Evolutionary conservation across 2,888 invertebrate genomes (phyloP), one percentile per base, ranked within the genome.

Genomic region (Diarsia mendica): DNA sequence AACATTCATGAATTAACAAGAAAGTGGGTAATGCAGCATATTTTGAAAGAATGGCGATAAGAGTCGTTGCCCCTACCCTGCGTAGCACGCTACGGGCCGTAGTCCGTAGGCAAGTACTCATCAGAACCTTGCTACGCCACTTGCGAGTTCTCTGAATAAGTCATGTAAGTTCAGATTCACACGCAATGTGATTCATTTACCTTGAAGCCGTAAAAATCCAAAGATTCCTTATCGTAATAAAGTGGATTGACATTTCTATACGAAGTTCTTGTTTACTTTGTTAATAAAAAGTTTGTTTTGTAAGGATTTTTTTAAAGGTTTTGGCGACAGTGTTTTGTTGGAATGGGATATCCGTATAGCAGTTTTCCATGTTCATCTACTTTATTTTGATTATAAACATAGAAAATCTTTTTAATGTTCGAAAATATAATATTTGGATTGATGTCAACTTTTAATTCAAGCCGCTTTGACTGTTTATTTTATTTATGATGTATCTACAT

Each of bases 401-500:
- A 72, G 23, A 73, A 73, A 75, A 65, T 20, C 5, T 69, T 73
- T 79, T 72, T 67, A 73, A 84, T 76, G 63, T 72, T 53, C 3
- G 13, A 61, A 72, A 76, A 82, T 79, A 77, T 70, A 80, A 77
- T 73, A 79, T 80, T 81, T 87, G 87, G 87, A 87, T 84, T 65
- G 79, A 55, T 85, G 83, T 80, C 85, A 87, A 85, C 60, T 80
- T 84, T 83, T 75, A 75, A 85, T 85, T 78, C 74, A 53, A 75
- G 68, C 15, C 46, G 60, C 67, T 74, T 75, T 79, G 73, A 86
- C 63, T 68, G 53, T 79, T 53, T n/a, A 85, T 86, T 77, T 79
- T 72, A 80, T 82, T 78, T 85, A 85, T 73, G 84, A 80, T 58
- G 51, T 28, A 53, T 53, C 55, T 61, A 69, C 18, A 74, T 80